Base-by-base conservation (phyloP, 2,797 vertebrate species). In the Leucoraja ocellata region DNA sequence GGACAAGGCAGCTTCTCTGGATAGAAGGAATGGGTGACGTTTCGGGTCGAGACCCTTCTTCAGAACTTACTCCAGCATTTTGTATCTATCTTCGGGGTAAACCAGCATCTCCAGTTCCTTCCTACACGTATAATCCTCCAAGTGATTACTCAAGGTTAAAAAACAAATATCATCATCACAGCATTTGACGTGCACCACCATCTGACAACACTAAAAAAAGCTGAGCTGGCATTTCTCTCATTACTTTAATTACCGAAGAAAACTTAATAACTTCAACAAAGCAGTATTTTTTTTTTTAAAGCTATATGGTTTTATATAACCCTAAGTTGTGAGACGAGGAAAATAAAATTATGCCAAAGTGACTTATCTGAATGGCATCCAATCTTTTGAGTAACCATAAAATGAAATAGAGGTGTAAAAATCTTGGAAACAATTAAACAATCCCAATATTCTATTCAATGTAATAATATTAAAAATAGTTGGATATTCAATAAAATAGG, bases 231-330 rank as follows among this genome's bases (percentile, higher is more conserved):
- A 86, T 65, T 65, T 86, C 58, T 63, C 18, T 18, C 58, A 86
- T 86, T 63, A 86, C 14, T 8, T 4, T 86, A 25, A 86, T 1
- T 65, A 16, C 61, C 65, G 13, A 32, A 65, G 58, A 32, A 58
- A 28, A 86, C 32, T 84, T 84, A 25, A 86, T 86, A 63, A 65
- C 28, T 86, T 14, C 63, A 86, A 86, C n/a, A 86, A 86, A 86
- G 28, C 61, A 86, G 63, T 54, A 5, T 54, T 21, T 7, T 63
- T 63, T 32, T 1, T n/a, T 16, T 23, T 32, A 32, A 63, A 86
- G 58, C 83, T 63, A 5, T 54, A 54, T 4, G 46, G 46, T 54
- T 54, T 54, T 54, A 54, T 54, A 54, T 54, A 54, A 54, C 54
- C 28, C 61, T 63, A 65, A 86, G 83, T 86, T 86, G 83, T 86